Base-by-base conservation (phyloP, 2,888 invertebrate genomes). In the Yponomeuta plumbellus region DNA sequence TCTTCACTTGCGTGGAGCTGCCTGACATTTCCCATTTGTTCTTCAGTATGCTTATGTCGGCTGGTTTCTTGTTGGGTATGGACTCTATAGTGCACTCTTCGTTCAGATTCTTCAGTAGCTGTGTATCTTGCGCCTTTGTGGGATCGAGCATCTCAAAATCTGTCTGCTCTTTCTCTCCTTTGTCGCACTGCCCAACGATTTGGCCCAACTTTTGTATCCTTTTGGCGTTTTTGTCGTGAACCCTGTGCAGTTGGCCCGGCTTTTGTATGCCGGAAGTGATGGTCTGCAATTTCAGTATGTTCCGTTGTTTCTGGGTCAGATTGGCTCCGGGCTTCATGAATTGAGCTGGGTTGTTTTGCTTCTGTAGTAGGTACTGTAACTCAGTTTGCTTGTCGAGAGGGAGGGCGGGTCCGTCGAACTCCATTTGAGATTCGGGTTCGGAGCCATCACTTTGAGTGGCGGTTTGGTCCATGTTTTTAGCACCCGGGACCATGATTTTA, bases 51-150 rank as follows among this genome's bases (percentile, higher is more conserved):
- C 83, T 86, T n/a, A 91, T 90, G 57, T 92, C 92, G 0, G 89
- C 85, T 0, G 88, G 82, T 62, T 83, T 81, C 62, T 88, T 85
- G 66, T 92, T 92, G 0, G 92, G 90, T 73, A 93, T 85, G 56
- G 88, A 84, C 70, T 93, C 93, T 69, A 93, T 88, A 0, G 93
- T 93, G 67, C 93, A 93, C 70, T 93, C 93, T 26, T 93, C 93
- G 61, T 92, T 93, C 66, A 93, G 83, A 0, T 91, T 92, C 68
- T 85, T 85, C 11, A 86, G 70, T 1, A 85, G 69, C 0, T 81
- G 77, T 0, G 78, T 74, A 21, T 88, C 89, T 40, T 74, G 81
- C 0, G 74, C 44, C 69, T 75, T 80, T 0, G 90, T 86, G 0
- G 71, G 59, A 11, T 88, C 88, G 21, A 83, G 81, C 8, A 76